Conservation (phyloP, 2,797 vertebrate species). For the Lemur catta region DNA sequence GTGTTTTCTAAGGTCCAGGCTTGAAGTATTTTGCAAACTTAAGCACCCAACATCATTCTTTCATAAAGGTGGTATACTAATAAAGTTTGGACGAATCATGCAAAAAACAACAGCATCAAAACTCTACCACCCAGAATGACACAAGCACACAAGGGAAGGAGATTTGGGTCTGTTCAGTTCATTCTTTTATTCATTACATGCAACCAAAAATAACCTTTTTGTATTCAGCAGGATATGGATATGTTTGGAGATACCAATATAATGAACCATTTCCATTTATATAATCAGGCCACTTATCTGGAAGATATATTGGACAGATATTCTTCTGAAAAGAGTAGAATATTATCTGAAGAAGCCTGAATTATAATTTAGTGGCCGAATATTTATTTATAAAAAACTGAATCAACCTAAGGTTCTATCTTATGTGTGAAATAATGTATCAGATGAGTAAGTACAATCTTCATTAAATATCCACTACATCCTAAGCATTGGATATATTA, state of each 20-base stretch:
- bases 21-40: conserved; percentile 4
- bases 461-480: neutral
- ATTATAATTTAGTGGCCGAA: conserved; percentile 43
- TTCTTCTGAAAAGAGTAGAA: neutral
- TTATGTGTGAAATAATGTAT: neutral
- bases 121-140: neutral
- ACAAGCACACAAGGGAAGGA: neutral
- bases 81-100: neutral
- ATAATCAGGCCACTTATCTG: neutral
- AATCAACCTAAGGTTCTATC: neutral
- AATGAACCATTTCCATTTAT: neutral
- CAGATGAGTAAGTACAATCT: neutral
- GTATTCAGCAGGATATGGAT: neutral
- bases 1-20: neutral
- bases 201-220: neutral
- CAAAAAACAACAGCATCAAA: neutral
- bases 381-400: conserved; percentile 38
- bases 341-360: neutral
- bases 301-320: neutral
- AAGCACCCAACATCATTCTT: neutral
- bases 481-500: neutral
- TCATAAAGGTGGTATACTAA: neutral
- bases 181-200: neutral
- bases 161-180: neutral
- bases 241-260: neutral